These are phyloP conservation scores for Spialia ferax DNA, from an alignment of 2,888 invertebrate genomes.

Conservation along the genomic window DNA sequence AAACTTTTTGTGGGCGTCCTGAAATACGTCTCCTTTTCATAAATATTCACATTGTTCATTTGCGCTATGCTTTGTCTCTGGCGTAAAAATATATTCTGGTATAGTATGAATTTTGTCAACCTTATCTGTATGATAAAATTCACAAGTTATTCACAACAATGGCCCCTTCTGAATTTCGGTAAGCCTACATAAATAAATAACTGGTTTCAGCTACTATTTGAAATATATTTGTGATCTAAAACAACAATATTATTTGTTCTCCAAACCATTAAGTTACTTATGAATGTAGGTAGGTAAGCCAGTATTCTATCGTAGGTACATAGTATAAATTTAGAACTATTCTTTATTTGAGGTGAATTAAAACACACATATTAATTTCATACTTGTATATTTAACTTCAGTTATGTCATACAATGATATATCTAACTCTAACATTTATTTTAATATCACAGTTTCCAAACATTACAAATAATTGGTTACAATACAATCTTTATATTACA, in stretches of 20 bases:
- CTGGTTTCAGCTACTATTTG: no score
- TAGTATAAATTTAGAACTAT: no score
- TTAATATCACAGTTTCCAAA: constrained; percentile 78
- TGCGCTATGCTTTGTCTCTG: constrained; percentile 21
- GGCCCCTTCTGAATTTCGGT: neutral
- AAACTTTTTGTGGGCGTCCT: constrained; percentile 19
- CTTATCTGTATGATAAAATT: constrained; percentile 9
- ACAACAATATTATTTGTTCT: no score
- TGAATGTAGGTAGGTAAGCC: no score
- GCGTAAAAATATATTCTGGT: constrained; percentile 18
- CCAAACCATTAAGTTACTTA: no score
- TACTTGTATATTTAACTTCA: constrained; percentile 70
- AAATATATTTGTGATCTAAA: neutral
- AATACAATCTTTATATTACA: constrained; percentile 25
- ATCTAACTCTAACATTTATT: constrained; percentile 70
- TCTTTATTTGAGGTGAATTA: neutral
- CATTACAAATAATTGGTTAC: constrained; percentile 35
- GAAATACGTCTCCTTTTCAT: constrained; percentile 30
- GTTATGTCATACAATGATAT: constrained; percentile 62
- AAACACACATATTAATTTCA: constrained; percentile 43
- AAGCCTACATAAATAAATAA: no score
- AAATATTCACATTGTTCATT: constrained; percentile 37
- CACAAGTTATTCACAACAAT: neutral
- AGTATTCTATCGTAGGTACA: no score
- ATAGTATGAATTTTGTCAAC: constrained; percentile 21